Evolutionary conservation across 2,888 invertebrate genomes (phyloP), one percentile per base, ranked within the genome.

Genomic region (Carpatolechia fugitivella): DNA sequence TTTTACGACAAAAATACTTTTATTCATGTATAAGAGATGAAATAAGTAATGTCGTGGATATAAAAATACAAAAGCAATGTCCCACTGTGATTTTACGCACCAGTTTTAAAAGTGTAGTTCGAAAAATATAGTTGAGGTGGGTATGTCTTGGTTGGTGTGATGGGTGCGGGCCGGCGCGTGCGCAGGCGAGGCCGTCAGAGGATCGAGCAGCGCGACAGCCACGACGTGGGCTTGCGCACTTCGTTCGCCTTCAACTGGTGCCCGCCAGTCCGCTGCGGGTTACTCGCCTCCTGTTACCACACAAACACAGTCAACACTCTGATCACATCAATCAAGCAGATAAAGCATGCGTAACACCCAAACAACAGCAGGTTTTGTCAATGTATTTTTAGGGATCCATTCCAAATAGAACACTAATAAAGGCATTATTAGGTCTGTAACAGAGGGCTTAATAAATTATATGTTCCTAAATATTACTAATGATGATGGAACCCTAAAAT

Each of bases 151-250:
- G 61, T 60, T 24, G 54, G 56, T 57, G 62, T 60, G 59, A 56
- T 60, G 60, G 48, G 63, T 59, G 58, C 59, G 59, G n/a, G n/a
- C n/a, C n/a, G n/a, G n/a, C n/a, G 56, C 59, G 60, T 50, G 55
- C 55, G 14, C 60, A n/a, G 63, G 59, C 72, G 69, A 69, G 71
- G 74, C 94, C 94, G 96, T 97, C 96, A 97, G 92, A 97, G 96
- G 91, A 97, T 86, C 84, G 93, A 93, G 93, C 97, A 97, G 84
- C 96, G 94, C 54, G 96, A 94, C 76, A 96, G 91, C 96, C 97
- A 97, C 82, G 95, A 95, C 65, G 95, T 92, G 61, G 95, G 94
- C 91, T 96, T 96, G 88, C 93, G 93, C 82, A 93, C 93, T 74
- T 97, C 96, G 75, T 92, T 92, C 62, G 94, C 92, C 86, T 94